Evolutionary conservation across 2,888 invertebrate species (phyloP), one percentile per base, ranked within the genome.

Genomic region (Nematopogon swammerdamellus): DNA sequence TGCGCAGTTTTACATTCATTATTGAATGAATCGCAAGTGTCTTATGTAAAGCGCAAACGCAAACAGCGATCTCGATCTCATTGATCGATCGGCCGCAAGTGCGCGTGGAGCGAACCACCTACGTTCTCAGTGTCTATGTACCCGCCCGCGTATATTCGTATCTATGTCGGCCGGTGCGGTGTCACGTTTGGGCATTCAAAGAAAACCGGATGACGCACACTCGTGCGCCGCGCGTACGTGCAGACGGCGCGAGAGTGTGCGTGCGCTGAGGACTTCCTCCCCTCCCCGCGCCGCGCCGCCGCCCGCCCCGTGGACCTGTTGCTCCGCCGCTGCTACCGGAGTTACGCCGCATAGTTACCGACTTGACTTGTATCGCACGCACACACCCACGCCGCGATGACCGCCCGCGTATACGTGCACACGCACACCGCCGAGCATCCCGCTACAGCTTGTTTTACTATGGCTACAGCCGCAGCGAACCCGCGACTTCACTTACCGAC

Each of bases 321-420:
- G 72, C 70, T 70, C 69, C 64, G 79, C 25, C 8, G 36, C 36
- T 36, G 36, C 79, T 79, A 79, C 79, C 72, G 77, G 79, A 77
- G 77, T 79, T 79, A 79, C 79, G 77, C 79, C 72, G 77, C 76
- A 75, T 79, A 77, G 73, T 77, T 79, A 76, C 77, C 75, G 71
- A 36, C 36, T 36, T 36, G 36, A 36, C 36, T 36, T 36, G 36
- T 36, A 8, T 14, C 36, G 36, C 36, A 36, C 36, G 11, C 36
- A 36, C 36, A 36, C 36, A 14, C 11, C 6, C 36, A 14, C 36
- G 14, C 36, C 14, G 36, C 36, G 14, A 36, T 36, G 36, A 36
- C 36, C 36, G 36, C 11, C n/a, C 36, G 36, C 25, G 4, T 36
- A 14, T 14, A 36, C 36, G 36, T 36, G 36, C n/a, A 36, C 36